Conservation (phyloP, 2,797 vertebrate genomes). For the Helarctos malayanus region DNA sequence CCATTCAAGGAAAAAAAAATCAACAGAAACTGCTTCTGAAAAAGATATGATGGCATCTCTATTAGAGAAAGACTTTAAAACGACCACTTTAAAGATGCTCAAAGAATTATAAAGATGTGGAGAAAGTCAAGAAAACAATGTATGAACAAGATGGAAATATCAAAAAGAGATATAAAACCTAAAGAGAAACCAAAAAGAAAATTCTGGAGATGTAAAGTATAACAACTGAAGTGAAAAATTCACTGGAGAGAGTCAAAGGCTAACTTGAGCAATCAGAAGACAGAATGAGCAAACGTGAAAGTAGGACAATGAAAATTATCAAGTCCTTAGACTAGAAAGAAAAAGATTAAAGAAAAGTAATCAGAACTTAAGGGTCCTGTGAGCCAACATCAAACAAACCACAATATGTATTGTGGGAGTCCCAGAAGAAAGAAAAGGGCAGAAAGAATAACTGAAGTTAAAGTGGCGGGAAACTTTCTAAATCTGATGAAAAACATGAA, state of each 20-base stretch:
- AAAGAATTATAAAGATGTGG: not conserved
- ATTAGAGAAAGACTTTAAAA: not conserved
- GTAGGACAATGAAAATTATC: not conserved
- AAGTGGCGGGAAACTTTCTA: not conserved
- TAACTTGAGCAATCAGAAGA: not conserved
- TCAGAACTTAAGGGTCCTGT: not conserved
- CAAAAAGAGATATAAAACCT: not conserved
- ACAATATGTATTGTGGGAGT: not conserved
- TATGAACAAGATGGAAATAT: not conserved
- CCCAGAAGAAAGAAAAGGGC: not conserved
- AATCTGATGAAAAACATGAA: not conserved
- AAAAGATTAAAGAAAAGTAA: not conserved
- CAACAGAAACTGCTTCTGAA: not conserved
- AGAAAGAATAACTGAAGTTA: not conserved
- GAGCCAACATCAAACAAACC: not conserved
- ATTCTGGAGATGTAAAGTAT: not conserved
- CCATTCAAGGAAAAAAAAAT: not conserved
- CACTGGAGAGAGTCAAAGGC: not conserved
- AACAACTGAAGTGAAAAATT: not conserved
- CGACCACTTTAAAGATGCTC: not conserved
- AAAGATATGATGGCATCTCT: not conserved
- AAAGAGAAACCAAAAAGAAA: not conserved
- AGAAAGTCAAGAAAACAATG: not conserved
- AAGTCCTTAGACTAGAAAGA: not conserved
- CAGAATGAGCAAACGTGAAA: not conserved